A percentile compares a stretch with the other conserved stretches of the same genome.
Conservation (phyloP, 2,797 vertebrate species). For the Microtus californicus region DNA sequence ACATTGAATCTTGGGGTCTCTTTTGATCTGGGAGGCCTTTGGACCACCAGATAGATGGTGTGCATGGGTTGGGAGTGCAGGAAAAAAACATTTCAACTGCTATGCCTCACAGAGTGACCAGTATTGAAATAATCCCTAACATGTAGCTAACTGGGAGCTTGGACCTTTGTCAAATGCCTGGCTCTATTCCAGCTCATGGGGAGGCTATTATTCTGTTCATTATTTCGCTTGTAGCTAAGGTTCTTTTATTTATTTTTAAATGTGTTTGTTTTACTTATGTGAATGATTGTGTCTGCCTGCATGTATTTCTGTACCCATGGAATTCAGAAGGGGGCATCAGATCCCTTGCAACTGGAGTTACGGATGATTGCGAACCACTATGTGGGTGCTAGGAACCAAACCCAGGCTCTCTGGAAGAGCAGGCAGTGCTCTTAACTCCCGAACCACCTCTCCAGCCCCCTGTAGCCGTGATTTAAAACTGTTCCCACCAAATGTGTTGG, state of each 20-base stretch:
- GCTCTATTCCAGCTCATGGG: background rate
- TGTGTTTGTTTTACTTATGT: background rate
- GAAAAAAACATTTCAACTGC: background rate
- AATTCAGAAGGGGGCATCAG: background rate
- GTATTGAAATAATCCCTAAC: background rate
- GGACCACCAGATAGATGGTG: background rate
- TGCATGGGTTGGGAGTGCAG: background rate
- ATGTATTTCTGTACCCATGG: background rate
- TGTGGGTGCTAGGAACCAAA: background rate
- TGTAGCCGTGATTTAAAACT: background rate
- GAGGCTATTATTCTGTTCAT: background rate
- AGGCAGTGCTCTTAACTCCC: background rate
- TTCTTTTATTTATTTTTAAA: background rate
- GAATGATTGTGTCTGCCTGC: background rate
- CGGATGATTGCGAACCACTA: background rate
- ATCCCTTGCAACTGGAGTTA: background rate
- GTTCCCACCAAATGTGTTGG: background rate
- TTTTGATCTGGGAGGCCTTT: background rate
- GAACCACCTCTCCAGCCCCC: background rate
- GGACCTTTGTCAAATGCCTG: background rate
- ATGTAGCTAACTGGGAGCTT: too few species aligned
- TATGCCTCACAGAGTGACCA: background rate
- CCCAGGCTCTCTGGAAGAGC: background rate
- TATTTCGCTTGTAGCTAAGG: too few species aligned
- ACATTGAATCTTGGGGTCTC: background rate